Evolutionary conservation across 2,888 invertebrate genomes (phyloP), one percentile per base, ranked within the genome.

Genomic region (Papilio protenor): DNA sequence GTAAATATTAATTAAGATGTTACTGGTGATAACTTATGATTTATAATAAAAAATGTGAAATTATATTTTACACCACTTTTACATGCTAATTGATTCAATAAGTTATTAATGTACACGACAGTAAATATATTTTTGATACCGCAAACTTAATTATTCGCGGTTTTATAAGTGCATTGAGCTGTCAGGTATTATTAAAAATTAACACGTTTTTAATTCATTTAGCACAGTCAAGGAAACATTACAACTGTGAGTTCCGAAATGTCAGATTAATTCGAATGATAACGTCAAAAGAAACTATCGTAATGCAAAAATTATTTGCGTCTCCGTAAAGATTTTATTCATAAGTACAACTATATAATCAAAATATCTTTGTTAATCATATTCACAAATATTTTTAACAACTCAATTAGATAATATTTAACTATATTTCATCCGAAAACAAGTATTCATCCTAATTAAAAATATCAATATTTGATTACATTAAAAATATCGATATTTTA

Each of bases 401-500:
- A 33, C 33, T 6, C 33, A 33, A 33, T 33, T 33, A 5, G 33
- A 33, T 33, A 5, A 33, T 6, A 33, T 33, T 33, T 33, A 33
- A 33, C 33, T 33, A 33, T 27, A 33, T 6, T 33, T 33, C 3
- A 33, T 33, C 27, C 10, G 47, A 47, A 47, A 47, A 47, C 47
- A 14, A 47, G 11, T 14, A 49, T 49, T 2, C 16, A 14, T 49
- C 14, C 1, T 16, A 49, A 57, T 57, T 57, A 57, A 57, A 57
- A 57, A 21, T 33, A 5, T 33, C 33, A 33, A 33, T 33, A 4
- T 33, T 33, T 33, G 3, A 5, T 49, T 11, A 57, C 55, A 11
- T 59, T 52, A 18, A 27, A 57, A 57, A 33, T 77, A 76, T 82
- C 78, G 77, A 80, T 61, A 78, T 10, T 10, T 72, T 75, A 61